Conservation (phyloP, 2,113 vertebrate species). For the Genyomyrus donnyi region DNA sequence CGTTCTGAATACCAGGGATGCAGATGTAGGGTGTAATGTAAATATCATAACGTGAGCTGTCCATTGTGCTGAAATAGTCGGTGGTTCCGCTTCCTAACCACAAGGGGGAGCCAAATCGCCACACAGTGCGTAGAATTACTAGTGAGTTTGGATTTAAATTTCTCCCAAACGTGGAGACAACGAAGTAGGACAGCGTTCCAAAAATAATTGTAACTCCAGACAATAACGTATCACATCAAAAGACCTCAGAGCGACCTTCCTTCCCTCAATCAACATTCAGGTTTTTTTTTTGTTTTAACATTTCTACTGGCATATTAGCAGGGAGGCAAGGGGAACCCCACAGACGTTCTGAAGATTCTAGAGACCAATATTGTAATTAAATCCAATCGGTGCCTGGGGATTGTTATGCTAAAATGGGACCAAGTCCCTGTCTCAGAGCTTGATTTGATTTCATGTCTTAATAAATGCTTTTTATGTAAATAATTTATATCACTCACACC, state of each 20-base stretch:
- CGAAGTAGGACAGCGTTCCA: slow-evolving; percentile 20
- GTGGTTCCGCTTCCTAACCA: background rate
- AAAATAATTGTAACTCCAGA: slow-evolving; percentile 19
- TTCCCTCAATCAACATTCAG: background rate
- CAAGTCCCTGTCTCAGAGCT: background rate
- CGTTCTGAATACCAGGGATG: background rate
- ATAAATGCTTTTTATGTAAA: background rate
- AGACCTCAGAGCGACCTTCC: slow-evolving; percentile 2
- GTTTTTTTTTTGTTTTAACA: background rate
- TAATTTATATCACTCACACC: background rate
- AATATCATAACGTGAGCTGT: background rate
- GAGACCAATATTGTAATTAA: background rate
- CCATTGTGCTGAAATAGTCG: background rate
- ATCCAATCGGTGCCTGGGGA: background rate
- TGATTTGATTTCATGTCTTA: background rate
- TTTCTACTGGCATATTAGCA: background rate
- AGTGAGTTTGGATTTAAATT: background rate
- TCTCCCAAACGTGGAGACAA: background rate
- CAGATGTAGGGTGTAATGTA: background rate
- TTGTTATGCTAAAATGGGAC: background rate
- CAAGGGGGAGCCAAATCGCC: background rate
- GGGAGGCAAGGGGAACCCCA: background rate
- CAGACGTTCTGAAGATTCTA: background rate
- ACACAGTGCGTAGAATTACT: background rate
- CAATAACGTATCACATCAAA: background rate